These are phyloP conservation scores for Ypsolopha scabrella DNA, from an alignment of 2,888 invertebrate species.

Conservation along the genomic window DNA sequence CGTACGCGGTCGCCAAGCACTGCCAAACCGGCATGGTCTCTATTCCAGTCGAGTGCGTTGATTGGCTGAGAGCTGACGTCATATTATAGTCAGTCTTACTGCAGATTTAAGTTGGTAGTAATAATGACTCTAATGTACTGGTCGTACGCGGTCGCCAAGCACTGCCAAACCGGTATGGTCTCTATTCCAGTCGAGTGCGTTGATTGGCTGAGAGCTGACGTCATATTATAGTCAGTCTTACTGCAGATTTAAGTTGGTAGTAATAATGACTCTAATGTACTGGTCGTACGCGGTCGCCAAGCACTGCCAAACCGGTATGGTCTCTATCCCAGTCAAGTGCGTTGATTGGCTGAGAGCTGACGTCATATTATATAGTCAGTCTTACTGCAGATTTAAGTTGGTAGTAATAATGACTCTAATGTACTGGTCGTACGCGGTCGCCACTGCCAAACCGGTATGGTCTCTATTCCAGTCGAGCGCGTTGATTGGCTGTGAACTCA, in stretches of 20 bases:
- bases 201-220: conserved; percentile 89
- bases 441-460: conserved; percentile 88
- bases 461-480: conserved; percentile 94
- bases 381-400: conserved; percentile 79
- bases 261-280: too few relatives aligned
- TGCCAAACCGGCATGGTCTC: conserved; percentile 88
- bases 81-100: conserved; percentile 23
- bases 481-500: conserved; percentile 91
- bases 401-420: conserved; percentile 89
- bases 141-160: conserved; percentile 92
- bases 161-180: conserved; percentile 91
- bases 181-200: conserved; percentile 91
- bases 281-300: too few relatives aligned
- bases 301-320: background rate
- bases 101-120: conserved; percentile 87
- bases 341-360: background rate
- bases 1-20: too few relatives aligned
- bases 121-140: conserved; percentile 90
- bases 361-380: conserved; percentile 10
- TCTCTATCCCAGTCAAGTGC: background rate
- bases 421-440: conserved; percentile 93
- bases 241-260: too few relatives aligned
- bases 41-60: conserved; percentile 96
- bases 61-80: conserved; percentile 76
- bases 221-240: too few relatives aligned